A percentile compares a stretch with the other conserved stretches of the same genome.
Evolutionary conservation across 2,797 vertebrate genomes (phyloP).

Genomic region (Champsocephalus esox): DNA sequence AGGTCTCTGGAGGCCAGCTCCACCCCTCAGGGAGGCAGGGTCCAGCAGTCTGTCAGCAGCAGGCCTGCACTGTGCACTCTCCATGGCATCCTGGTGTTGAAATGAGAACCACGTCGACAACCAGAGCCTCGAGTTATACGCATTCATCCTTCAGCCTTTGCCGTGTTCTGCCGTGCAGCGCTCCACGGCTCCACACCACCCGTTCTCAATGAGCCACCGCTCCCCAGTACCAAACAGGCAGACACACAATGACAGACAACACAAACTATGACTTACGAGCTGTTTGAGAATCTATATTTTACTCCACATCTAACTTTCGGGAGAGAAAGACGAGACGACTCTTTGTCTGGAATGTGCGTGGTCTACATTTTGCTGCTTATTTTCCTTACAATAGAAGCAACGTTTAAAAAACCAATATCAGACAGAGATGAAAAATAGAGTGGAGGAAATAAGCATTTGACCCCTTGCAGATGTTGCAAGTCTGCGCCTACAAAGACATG

Average conservation of each 20-base stretch:
- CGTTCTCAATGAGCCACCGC: neutral
- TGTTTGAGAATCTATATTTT: too few species aligned
- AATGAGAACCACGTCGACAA: conserved; percentile 9
- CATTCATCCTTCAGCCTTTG: neutral
- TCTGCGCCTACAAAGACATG: too few species aligned
- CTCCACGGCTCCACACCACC: neutral
- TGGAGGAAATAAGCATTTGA: too few species aligned
- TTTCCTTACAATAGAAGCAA: neutral
- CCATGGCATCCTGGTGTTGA: conserved; percentile 80
- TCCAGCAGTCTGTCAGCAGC: conserved; percentile 65
- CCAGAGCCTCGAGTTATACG: neutral
- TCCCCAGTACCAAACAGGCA: neutral
- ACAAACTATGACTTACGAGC: neutral
- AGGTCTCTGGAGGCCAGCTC: conserved; percentile 50
- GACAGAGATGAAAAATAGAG: neutral
- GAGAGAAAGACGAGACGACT: too few species aligned
- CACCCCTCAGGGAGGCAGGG: conserved; percentile 75
- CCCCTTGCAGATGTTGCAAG: too few species aligned
- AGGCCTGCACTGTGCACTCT: conserved; percentile 61
- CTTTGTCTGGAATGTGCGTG: too few species aligned
- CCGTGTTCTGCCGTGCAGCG: neutral
- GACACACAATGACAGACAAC: neutral
- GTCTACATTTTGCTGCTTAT: neutral
- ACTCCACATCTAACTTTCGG: too few species aligned
- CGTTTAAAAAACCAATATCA: neutral